Evolutionary conservation across 2,113 vertebrate species (phyloP), one percentile per base, ranked within the genome.

Genomic region (Passer montanus): DNA sequence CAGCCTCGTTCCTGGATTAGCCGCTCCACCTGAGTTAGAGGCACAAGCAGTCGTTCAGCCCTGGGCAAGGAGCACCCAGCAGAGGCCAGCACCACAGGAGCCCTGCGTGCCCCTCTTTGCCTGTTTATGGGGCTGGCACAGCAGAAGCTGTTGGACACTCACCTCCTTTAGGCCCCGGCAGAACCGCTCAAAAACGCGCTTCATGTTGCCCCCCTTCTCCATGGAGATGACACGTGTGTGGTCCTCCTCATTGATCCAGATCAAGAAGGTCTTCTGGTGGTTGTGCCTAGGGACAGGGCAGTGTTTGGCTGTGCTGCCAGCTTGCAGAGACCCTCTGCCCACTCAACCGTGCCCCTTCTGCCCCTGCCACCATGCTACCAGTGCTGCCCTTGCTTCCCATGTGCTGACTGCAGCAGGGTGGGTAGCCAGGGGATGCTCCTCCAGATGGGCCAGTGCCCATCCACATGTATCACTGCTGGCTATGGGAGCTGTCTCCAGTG

Each of bases 121-220:
- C 56, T 26, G 22, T 31, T 59, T 63, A 7, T 0, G 0, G 20
- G 63, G 74, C 74, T 20, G 39, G 37, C 2, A 1, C n/a, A 21
- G 79, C 8, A 3, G 41, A 13, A 50, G 20, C 52, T 13, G 18
- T 58, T 3, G 1, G 17, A n/a, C 3, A 7, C 89, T 91, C 96
- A 98, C 99, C 98, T 99, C 99, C 96, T 99, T 99, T 68, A 99
- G 98, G 53, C 99, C 99, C 53, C 84, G 98, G 93, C 99, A 99
- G 98, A 99, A 99, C 82, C 99, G 98, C 67, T 99, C 99, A 85
- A 99, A 99, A 73, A 99, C 99, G 13, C 98, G 98, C 97, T 99
- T 99, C 99, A 99, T 99, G 98, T 99, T 99, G 73, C 99, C 99
- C 4, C 98, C 98, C 78, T 98, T 99, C 96, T 99, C 98, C 98